These are phyloP conservation scores for Callinectes sapidus DNA, from an alignment of 2,888 invertebrate genomes.

Conservation along the genomic window DNA sequence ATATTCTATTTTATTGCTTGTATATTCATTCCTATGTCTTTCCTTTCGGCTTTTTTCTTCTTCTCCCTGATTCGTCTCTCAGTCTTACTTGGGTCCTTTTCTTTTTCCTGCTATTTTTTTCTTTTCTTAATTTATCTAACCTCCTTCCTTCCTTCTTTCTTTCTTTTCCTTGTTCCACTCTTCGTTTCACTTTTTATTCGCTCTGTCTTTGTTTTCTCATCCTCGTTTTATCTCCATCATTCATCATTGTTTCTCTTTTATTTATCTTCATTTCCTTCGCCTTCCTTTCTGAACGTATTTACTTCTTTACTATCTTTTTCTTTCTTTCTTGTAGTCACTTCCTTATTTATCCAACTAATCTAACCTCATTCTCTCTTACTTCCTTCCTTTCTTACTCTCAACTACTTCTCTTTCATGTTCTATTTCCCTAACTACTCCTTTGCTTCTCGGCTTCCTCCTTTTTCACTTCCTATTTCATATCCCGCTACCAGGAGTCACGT, in stretches of 20 bases:
- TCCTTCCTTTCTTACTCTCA: not conserved
- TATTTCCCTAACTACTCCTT: not conserved
- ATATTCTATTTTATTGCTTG: not conserved
- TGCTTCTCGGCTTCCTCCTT: not conserved
- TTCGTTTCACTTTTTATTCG: not conserved
- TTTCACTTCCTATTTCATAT: not conserved
- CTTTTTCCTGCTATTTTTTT: not conserved
- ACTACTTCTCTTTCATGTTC: not conserved
- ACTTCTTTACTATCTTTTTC: not conserved
- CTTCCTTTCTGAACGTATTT: not conserved
- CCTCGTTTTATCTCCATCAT: not conserved
- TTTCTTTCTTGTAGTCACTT: not conserved
- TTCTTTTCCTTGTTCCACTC: no score
- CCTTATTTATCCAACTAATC: not conserved
- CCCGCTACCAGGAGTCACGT: not conserved
- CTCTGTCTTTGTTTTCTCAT: not conserved
- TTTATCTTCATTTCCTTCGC: not conserved
- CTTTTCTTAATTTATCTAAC: not conserved
- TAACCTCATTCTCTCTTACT: not conserved
- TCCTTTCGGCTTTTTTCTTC: not conserved
- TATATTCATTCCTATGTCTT: not conserved
- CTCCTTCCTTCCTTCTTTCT: not conserved
- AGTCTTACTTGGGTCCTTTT: not conserved
- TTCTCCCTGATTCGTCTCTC: not conserved
- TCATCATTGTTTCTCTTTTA: not conserved